Evolutionary conservation across 2,888 invertebrate genomes (phyloP).

Genomic region (Zaprionus bogoriensis): DNA sequence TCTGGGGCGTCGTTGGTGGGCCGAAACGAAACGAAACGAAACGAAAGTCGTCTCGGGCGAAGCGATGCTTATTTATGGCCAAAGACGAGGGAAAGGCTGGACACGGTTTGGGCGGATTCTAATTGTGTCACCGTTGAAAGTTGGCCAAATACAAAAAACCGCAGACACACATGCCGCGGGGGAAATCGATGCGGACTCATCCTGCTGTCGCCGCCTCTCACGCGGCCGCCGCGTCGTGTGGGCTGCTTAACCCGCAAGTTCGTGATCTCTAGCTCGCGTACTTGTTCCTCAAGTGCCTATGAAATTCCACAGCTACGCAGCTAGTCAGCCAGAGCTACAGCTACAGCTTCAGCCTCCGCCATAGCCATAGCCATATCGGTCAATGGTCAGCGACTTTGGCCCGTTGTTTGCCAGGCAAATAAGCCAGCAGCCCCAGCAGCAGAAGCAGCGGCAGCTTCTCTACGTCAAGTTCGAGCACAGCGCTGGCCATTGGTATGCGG

Average conservation of each 20-base stretch:
- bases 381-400: constrained; percentile 70
- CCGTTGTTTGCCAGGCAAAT: constrained; percentile 70
- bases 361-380: constrained; percentile 54
- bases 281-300: constrained; percentile 63
- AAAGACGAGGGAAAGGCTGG: constrained; percentile 11
- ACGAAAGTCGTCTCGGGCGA: constrained; percentile 47
- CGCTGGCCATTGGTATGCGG: constrained; percentile 44
- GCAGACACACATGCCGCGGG: not conserved
- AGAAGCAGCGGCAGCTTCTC: not conserved
- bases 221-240: constrained; percentile 45
- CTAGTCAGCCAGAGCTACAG: not conserved
- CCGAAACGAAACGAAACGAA: constrained; percentile 47
- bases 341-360: constrained; percentile 2
- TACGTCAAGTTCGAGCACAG: constrained; percentile 41
- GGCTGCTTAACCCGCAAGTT: constrained; percentile 69
- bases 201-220: constrained; percentile 29
- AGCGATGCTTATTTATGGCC: constrained; percentile 59
- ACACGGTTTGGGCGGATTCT: constrained; percentile 41
- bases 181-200: constrained; percentile 14
- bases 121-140: constrained; percentile 72
- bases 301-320: constrained; percentile 73
- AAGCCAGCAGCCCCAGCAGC: no score
- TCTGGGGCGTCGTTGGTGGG: constrained; percentile 56
- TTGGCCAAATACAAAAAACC: constrained; percentile 39
- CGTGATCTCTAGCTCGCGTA: constrained; percentile 68